Percentiles rank a stretch among this genome's conserved stretches.
These are phyloP conservation scores for Callorhinus ursinus DNA, from an alignment of 2,113 vertebrate species.

Conservation along the genomic window DNA sequence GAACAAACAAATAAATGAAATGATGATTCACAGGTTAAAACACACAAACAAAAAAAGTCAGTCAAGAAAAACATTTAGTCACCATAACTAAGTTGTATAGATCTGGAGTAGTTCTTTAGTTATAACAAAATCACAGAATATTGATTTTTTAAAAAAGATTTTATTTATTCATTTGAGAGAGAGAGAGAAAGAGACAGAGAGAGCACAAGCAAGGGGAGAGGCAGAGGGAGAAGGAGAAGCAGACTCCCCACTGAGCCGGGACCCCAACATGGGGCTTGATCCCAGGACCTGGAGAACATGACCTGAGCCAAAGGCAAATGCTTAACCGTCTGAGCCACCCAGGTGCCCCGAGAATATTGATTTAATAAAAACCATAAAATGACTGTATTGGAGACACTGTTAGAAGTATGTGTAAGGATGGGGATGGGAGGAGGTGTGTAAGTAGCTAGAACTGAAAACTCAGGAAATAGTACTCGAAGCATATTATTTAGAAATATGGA, in stretches of 20 bases:
- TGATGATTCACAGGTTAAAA: neutral
- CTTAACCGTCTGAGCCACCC: too few relatives aligned
- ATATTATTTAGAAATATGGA: neutral
- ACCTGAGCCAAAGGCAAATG: too few relatives aligned
- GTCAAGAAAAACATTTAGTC: neutral
- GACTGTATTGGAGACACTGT: neutral
- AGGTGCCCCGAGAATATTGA: neutral
- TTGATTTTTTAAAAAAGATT: neutral
- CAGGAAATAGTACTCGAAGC: neutral
- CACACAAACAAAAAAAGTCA: neutral
- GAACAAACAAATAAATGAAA: neutral
- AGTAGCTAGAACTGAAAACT: neutral
- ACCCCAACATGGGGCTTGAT: too few relatives aligned
- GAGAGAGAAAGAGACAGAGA: too few relatives aligned
- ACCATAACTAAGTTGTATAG: neutral
- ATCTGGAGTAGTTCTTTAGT: neutral
- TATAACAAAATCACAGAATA: neutral
- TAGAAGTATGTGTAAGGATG: neutral
- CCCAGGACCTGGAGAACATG: too few relatives aligned
- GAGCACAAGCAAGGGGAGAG: too few relatives aligned
- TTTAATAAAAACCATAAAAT: neutral
- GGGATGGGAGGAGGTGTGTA: neutral
- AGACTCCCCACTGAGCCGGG: too few relatives aligned
- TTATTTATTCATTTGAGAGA: too few relatives aligned
- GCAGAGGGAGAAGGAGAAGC: too few relatives aligned